Conservation (phyloP, 2,888 invertebrate genomes). For the Chrysodeixis includens region DNA sequence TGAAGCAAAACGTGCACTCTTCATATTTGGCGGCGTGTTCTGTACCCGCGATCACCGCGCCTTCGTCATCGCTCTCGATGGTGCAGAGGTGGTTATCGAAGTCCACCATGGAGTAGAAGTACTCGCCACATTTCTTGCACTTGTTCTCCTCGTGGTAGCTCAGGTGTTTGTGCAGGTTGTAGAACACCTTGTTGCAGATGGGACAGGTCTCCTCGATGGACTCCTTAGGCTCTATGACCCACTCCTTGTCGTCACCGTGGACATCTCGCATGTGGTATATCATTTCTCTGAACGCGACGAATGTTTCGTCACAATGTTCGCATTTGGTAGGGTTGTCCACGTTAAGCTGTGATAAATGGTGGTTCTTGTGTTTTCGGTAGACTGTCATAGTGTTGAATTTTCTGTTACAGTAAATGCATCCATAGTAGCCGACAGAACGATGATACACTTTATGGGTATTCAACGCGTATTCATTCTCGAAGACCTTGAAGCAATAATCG, state of each 20-base stretch:
- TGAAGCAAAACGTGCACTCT: constrained; percentile 86
- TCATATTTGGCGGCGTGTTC: constrained; percentile 71
- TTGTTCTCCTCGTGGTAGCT: constrained; percentile 84
- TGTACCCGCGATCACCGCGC: constrained; percentile 52
- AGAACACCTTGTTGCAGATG: constrained; percentile 83
- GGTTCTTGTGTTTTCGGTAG: constrained; percentile 87
- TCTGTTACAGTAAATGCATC: constrained; percentile 86
- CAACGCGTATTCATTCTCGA: constrained; percentile 82
- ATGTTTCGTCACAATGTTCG: constrained; percentile 88
- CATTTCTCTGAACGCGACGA: constrained; percentile 87
- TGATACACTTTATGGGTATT: constrained; percentile 82
- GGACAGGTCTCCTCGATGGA: constrained; percentile 79
- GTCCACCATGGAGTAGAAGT: constrained; percentile 80
- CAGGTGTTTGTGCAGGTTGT: constrained; percentile 82
- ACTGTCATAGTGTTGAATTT: constrained; percentile 86
- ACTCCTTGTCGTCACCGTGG: constrained; percentile 84
- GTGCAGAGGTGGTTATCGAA: constrained; percentile 83
- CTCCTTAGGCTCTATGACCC: constrained; percentile 83
- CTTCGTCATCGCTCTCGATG: constrained; percentile 84
- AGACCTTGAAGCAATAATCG: constrained; percentile 85
- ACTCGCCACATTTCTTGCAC: constrained; percentile 85
- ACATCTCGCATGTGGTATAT: constrained; percentile 85
- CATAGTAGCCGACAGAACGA: constrained; percentile 80
- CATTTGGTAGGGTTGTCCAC: constrained; percentile 84
- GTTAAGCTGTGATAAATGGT: constrained; percentile 80